A percentile compares a stretch with the other conserved stretches of the same genome.
Conservation (phyloP, 2,797 vertebrate genomes). For the Xerus rutilus region DNA sequence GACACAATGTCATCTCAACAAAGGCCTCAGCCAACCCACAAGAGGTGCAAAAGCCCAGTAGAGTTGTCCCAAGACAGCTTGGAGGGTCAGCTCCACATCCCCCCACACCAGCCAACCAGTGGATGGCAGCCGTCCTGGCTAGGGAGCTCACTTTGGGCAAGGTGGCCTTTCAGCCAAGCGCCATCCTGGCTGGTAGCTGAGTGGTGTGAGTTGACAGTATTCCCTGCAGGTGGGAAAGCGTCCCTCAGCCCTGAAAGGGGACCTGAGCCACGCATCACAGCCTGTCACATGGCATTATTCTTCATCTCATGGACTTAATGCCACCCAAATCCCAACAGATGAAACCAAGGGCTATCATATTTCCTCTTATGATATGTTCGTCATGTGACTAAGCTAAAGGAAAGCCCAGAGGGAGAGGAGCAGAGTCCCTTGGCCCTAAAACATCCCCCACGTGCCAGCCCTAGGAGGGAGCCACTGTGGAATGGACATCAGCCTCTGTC, state of each 20-base stretch:
- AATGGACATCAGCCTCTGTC: neutral
- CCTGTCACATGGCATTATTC: neutral
- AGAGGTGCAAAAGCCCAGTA: neutral
- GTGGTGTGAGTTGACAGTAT: neutral
- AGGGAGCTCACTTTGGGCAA: neutral
- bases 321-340: neutral
- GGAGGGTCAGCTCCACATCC: neutral
- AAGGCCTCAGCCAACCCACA: neutral
- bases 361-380: neutral
- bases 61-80: neutral
- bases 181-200: neutral
- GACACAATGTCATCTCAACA: fast-evolving
- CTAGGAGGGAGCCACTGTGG: fast-evolving
- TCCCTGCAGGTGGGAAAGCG: no score
- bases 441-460: neutral
- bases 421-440: neutral
- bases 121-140: neutral
- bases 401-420: neutral
- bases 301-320: neutral
- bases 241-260: neutral
- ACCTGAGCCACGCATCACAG: neutral
- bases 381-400: neutral
- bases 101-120: neutral
- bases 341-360: neutral
- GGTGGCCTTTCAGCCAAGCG: neutral